Evolutionary conservation across 1,140 invertebrate genomes (phyloP), one percentile per base, ranked within the genome.

Genomic region (Cyclina sinensis): DNA sequence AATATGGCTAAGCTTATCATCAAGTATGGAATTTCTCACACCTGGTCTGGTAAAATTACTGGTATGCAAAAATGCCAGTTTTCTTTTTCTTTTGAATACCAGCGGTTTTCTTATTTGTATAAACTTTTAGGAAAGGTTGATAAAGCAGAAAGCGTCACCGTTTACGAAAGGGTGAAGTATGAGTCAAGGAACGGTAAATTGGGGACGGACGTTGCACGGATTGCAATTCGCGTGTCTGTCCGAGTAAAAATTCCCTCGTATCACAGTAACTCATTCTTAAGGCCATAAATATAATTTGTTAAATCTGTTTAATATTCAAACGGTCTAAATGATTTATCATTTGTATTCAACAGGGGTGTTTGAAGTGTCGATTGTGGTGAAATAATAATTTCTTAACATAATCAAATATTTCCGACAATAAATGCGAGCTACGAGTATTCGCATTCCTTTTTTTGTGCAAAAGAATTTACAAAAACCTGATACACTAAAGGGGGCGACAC

Each of bases 201-300:
- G 74, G 74, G 24, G 74, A 78, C 74, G 14, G 27, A 78, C 46
- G 30, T 4, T 30, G 46, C 46, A 78, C 46, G 11, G 2, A 54
- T 70, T 32, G 74, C 74, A 78, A 78, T 78, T 78, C 46, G 74
- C 74, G 74, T 78, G 74, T 78, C 74, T 78, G 48, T 37, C 46
- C 32, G 9, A 51, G 21, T 51, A 43, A 51, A n/a, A 54, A 78
- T 78, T 7, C 21, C 35, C 30, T 1, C 1, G 74, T 78, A 78
- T 46, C 74, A 3, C 27, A 16, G 74, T 32, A 51, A 78, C 74
- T 78, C 30, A 27, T 16, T 12, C 35, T 32, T 35, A 78, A 12
- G 30, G 30, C 21, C 46, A 51, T 78, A 32, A 43, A 54, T 24
- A 18, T 21, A 57, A 57, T 57, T 54, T 78, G 46, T 51, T 78